Percentiles rank a stretch among this genome's conserved stretches.
Conservation (phyloP, 2,888 invertebrate genomes). For the Pardosa pseudoannulata region DNA sequence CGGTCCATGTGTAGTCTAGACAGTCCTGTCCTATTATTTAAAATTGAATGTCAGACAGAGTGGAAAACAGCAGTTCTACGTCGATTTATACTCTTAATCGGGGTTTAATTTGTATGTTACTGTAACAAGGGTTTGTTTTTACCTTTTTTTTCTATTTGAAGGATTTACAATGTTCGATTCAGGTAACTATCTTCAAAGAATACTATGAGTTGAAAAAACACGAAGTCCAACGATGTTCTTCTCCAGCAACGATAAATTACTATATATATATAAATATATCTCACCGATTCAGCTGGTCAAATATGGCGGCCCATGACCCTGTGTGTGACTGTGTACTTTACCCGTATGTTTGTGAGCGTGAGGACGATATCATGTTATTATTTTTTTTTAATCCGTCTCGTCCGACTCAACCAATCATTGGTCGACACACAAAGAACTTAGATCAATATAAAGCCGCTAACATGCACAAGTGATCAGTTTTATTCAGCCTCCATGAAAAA, state of each 20-base stretch:
- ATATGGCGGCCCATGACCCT: constrained; percentile 36
- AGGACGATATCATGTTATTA: constrained; percentile 35
- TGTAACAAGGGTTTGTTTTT: neutral
- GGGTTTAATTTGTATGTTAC: too few relatives aligned
- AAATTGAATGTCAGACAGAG: neutral
- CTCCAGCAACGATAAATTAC: neutral
- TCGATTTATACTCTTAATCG: neutral
- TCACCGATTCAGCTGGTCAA: constrained; percentile 62
- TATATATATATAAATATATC: too few relatives aligned
- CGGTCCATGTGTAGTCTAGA: neutral
- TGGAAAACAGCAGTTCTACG: neutral
- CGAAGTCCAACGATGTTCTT: neutral
- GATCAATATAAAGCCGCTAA: constrained; percentile 71
- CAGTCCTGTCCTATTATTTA: neutral
- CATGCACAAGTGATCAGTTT: constrained; percentile 67
- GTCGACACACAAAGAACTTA: constrained; percentile 60
- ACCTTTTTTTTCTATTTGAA: neutral
- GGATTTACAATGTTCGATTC: neutral
- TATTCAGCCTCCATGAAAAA: constrained; percentile 46
- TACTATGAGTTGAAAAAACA: neutral
- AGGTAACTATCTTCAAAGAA: neutral
- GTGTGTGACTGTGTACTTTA: constrained; percentile 26
- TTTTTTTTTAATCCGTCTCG: constrained; percentile 46
- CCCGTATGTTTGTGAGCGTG: constrained; percentile 43
- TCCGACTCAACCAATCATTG: constrained; percentile 56